These are phyloP conservation scores for Sisyra nigra DNA, from an alignment of 2,888 invertebrate species.

Conservation along the genomic window DNA sequence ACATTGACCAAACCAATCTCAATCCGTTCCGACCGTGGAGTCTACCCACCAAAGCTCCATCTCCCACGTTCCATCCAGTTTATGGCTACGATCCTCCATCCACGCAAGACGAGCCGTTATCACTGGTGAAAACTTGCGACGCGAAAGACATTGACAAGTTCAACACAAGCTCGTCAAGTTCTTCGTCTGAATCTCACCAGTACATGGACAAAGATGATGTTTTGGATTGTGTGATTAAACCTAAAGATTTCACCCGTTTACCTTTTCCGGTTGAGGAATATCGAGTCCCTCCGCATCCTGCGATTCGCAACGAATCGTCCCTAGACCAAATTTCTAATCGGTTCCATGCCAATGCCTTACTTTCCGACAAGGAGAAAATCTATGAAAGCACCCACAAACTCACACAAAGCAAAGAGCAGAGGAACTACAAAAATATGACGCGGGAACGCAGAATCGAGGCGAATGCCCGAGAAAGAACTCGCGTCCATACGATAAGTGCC, in stretches of 20 bases:
- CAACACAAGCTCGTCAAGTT: not conserved
- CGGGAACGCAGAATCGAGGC: slow-evolving; percentile 85
- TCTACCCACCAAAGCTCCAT: slow-evolving; percentile 27
- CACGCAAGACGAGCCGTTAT: slow-evolving; percentile 42
- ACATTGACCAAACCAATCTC: slow-evolving; percentile 22
- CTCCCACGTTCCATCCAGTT: slow-evolving; percentile 18
- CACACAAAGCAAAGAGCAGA: slow-evolving; percentile 40
- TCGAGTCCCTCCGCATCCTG: slow-evolving; percentile 37
- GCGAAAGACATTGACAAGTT: not conserved
- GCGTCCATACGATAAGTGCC: slow-evolving; percentile 91
- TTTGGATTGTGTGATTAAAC: slow-evolving; percentile 7
- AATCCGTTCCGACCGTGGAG: slow-evolving; percentile 52
- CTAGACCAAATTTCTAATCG: slow-evolving; percentile 8
- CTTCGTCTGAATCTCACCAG: not conserved
- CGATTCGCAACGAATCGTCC: slow-evolving; percentile 19
- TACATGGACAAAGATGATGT: not conserved
- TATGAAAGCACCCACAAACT: slow-evolving; percentile 1
- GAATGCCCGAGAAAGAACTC: slow-evolving; percentile 80
- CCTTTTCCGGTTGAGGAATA: slow-evolving; percentile 22
- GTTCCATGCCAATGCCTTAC: slow-evolving; percentile 9
- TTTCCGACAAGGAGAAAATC: not conserved
- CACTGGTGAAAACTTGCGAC: slow-evolving; percentile 29
- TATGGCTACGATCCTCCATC: slow-evolving; percentile 8
- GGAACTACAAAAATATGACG: slow-evolving; percentile 93
- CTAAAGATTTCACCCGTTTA: slow-evolving; percentile 12